A percentile compares a stretch with the other conserved stretches of the same genome.
Conservation (phyloP, 2,888 invertebrate genomes). For the Amblyjoppa proteus region DNA sequence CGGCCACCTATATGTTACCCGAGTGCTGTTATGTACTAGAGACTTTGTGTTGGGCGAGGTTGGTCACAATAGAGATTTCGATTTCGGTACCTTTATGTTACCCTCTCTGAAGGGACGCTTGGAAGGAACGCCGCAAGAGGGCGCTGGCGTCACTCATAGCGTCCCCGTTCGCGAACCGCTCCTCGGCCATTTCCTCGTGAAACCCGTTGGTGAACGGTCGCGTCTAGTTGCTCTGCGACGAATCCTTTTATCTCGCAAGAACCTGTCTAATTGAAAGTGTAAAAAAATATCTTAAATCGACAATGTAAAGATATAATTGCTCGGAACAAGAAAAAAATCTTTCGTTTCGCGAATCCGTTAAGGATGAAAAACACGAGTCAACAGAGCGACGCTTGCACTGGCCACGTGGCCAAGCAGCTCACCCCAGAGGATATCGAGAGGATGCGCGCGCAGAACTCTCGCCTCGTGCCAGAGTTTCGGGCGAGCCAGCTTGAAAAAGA, state of each 20-base stretch:
- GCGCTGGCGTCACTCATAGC: constrained; percentile 60
- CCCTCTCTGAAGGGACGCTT: constrained; percentile 26
- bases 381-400: constrained; percentile 53
- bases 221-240: too few species aligned
- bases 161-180: neutral
- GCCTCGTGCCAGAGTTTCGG: constrained; percentile 90
- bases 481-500: constrained; percentile 92
- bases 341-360: neutral
- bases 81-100: too few species aligned
- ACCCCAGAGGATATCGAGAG: constrained; percentile 88
- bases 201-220: constrained; percentile 26
- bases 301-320: neutral
- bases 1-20: too few species aligned
- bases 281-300: neutral
- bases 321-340: neutral
- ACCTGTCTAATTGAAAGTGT: neutral
- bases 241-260: neutral
- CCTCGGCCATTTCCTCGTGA: constrained; percentile 73
- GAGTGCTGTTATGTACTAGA: too few species aligned
- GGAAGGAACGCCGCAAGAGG: constrained; percentile 72
- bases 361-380: constrained; percentile 70
- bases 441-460: constrained; percentile 89
- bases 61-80: too few species aligned
- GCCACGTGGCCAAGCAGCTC: constrained; percentile 86
- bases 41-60: too few species aligned